Evolutionary conservation across 1,140 invertebrate species (phyloP).

Genomic region (Teleogryllus occipitalis): DNA sequence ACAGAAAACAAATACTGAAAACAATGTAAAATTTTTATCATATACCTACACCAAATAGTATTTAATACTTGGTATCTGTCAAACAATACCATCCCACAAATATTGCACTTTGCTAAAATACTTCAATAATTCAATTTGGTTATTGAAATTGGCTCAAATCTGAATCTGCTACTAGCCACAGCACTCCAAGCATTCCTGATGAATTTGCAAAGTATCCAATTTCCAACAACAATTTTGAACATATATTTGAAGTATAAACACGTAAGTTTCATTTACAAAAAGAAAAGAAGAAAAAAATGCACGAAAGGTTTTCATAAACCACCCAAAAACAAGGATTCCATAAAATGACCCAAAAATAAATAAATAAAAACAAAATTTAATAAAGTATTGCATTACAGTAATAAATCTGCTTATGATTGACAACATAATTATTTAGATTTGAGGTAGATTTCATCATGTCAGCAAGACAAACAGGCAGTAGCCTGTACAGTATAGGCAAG

Average conservation of each 20-base stretch:
- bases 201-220: background rate
- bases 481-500: background rate
- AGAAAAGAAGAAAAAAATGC: too few relatives aligned
- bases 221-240: background rate
- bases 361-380: background rate
- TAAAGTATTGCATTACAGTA: background rate
- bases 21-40: background rate
- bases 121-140: background rate
- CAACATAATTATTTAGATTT: background rate
- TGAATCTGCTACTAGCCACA: background rate
- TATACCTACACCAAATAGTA: background rate
- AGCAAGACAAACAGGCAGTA: background rate
- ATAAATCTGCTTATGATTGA: background rate
- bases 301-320: background rate
- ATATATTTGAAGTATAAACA: too few relatives aligned
- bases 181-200: background rate
- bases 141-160: background rate
- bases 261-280: too few relatives aligned
- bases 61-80: background rate
- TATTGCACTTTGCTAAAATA: background rate
- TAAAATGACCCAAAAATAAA: background rate
- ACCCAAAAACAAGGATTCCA: background rate
- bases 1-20: background rate
- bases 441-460: background rate
- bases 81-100: background rate